These are phyloP conservation scores for Poecile atricapillus DNA, from an alignment of 2,113 vertebrate species.

Conservation along the genomic window DNA sequence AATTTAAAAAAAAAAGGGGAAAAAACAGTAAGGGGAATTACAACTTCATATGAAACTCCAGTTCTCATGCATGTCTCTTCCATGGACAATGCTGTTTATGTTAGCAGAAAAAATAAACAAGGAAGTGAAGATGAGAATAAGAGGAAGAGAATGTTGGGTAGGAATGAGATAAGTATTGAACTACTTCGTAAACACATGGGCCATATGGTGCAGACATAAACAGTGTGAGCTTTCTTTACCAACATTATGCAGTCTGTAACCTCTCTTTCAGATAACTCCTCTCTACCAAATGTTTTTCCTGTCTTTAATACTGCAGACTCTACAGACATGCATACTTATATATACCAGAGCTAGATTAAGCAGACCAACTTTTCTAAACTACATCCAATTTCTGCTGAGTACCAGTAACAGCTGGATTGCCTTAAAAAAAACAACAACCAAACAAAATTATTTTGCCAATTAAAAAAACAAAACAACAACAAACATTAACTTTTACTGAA, in stretches of 20 bases:
- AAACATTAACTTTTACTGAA: neutral
- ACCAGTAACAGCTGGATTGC: neutral
- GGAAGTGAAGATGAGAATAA: slow-evolving; percentile 23
- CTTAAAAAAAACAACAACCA: neutral
- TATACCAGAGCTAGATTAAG: neutral
- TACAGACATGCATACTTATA: neutral
- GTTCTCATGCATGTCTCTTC: neutral
- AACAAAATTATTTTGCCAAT: neutral
- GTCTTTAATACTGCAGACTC: neutral
- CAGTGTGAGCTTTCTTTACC: slow-evolving; percentile 24
- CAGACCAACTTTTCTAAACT: neutral
- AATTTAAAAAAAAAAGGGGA: neutral
- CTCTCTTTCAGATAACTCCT: slow-evolving; percentile 3
- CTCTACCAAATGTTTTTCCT: neutral
- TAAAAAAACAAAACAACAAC: neutral
- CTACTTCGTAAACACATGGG: slow-evolving; percentile 2
- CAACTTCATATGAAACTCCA: neutral
- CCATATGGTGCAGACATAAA: slow-evolving; percentile 29
- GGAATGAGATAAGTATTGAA: slow-evolving; percentile 4
- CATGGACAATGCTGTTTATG: neutral
- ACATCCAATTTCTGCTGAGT: neutral
- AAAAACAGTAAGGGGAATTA: neutral
- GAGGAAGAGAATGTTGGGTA: slow-evolving; percentile 9
- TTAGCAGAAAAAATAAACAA: slow-evolving; percentile 21
- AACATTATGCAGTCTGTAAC: slow-evolving; percentile 3